phyloP scores from a whole-genome alignment of 2,797 vertebrate species.

The Xiphophorus birchmanni region DNA sequence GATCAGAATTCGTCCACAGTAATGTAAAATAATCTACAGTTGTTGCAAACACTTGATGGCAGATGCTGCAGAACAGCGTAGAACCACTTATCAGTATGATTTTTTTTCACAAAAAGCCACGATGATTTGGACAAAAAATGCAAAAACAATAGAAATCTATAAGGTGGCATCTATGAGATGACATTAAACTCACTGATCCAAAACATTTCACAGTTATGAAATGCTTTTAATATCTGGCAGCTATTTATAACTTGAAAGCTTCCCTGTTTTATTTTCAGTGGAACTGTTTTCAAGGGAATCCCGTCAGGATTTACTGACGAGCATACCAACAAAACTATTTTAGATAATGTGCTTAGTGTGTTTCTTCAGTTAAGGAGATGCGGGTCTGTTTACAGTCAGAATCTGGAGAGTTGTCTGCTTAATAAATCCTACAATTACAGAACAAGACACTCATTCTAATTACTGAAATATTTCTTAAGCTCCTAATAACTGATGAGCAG shows the following conservation, averaged over 20 bases:
- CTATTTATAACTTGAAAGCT: not conserved
- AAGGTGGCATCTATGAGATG: not conserved
- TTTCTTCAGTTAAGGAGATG: not conserved
- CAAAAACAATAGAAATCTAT: not conserved
- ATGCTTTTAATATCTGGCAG: not conserved
- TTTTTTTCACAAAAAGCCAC: not conserved
- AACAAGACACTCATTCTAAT: not conserved
- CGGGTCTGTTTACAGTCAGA: not conserved
- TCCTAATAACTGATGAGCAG: not conserved
- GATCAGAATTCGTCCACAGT: not conserved
- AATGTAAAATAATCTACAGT: not conserved
- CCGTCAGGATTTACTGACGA: not conserved
- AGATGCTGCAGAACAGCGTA: not conserved
- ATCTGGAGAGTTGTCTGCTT: not conserved
- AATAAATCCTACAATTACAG: not conserved
- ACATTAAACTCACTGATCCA: not conserved
- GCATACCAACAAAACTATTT: not conserved
- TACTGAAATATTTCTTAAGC: not conserved
- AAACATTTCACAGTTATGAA: not conserved
- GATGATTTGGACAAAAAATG: not conserved
- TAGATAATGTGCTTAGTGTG: not conserved
- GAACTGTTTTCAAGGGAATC: not conserved
- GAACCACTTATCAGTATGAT: not conserved
- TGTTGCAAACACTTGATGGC: not conserved
- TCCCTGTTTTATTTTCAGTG: not conserved